Base-by-base conservation (phyloP, 1,140 invertebrate genomes). In the Lepidurus arcticus region DNA sequence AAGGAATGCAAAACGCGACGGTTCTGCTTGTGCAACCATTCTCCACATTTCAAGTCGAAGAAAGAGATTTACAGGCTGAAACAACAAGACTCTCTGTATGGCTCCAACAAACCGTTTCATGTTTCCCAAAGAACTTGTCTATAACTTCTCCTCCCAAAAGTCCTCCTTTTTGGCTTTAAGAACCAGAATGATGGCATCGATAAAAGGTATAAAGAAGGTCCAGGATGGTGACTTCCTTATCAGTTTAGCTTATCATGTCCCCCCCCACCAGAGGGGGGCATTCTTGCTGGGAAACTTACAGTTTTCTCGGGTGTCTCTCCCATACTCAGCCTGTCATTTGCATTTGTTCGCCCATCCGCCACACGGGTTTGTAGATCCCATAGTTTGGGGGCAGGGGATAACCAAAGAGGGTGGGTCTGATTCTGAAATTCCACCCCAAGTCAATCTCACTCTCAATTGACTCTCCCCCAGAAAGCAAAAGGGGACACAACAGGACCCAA, bases 121-220 rank as follows among this genome's bases (percentile, higher is more conserved):
- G 53, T 65, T 65, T 65, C 53, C n/a, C 53, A 7, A 16, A 65
- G 53, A 34, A 65, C 53, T 65, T 65, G 53, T 65, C 53, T 65
- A 65, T 65, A 65, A 65, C 16, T 65, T 65, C 21, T 65, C 53
- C 53, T 21, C 53, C 9, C 21, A n/a, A n/a, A 65, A 65, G 9
- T 65, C 21, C 13, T 65, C 53, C 45, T 16, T 21, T 16, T 65
- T 1, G 21, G 53, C 53, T 65, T 65, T 21, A 21, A 8, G 53
- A 65, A 9, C 53, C 16, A 65, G 21, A 65, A 65, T 65, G 53
- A 65, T 65, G 53, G 53, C 53, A 65, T 65, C 53, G 53, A 65
- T 65, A 65, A 65, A 65, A 65, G 53, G 53, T 65, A 65, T 65
- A 65, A 65, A 65, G 13, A 65, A 13, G 53, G 53, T 65, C 53